phyloP scores from a whole-genome alignment of 1,140 invertebrate genomes.

The Eriosoma lanigerum region DNA sequence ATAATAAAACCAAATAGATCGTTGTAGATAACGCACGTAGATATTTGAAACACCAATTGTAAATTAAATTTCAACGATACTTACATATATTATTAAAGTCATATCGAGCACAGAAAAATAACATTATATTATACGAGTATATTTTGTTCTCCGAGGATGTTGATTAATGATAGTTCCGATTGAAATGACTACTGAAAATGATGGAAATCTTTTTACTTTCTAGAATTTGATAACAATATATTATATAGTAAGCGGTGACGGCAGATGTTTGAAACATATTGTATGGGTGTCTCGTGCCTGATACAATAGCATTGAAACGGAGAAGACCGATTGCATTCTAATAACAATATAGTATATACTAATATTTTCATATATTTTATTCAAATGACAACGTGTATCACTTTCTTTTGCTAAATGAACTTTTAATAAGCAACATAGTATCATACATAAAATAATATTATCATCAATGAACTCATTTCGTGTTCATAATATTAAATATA shows the following conservation, averaged over 20 bases:
- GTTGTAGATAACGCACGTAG: too few species aligned
- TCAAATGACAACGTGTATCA: slow-evolving; percentile 27
- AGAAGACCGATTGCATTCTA: slow-evolving; percentile 42
- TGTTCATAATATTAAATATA: background rate
- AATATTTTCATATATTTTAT: slow-evolving; percentile 39
- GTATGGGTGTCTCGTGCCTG: background rate
- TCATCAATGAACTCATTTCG: background rate
- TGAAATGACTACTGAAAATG: background rate
- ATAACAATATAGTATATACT: background rate
- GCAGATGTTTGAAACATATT: background rate
- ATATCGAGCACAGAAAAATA: too few species aligned
- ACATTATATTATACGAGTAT: too few species aligned
- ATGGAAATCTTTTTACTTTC: slow-evolving; percentile 22
- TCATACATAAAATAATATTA: background rate
- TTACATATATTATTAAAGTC: background rate
- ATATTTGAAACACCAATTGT: background rate
- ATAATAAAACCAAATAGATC: too few species aligned
- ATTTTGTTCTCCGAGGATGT: background rate
- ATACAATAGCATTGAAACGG: slow-evolving; percentile 38
- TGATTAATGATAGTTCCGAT: slow-evolving; percentile 2
- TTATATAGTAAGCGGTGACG: background rate
- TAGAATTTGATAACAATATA: background rate
- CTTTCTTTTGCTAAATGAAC: slow-evolving; percentile 44
- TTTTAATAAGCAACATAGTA: slow-evolving; percentile 16
- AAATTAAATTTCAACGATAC: background rate